A percentile compares a stretch with the other conserved stretches of the same genome.
Conservation (phyloP, 2,888 invertebrate genomes). For the Tinea semifulvella region DNA sequence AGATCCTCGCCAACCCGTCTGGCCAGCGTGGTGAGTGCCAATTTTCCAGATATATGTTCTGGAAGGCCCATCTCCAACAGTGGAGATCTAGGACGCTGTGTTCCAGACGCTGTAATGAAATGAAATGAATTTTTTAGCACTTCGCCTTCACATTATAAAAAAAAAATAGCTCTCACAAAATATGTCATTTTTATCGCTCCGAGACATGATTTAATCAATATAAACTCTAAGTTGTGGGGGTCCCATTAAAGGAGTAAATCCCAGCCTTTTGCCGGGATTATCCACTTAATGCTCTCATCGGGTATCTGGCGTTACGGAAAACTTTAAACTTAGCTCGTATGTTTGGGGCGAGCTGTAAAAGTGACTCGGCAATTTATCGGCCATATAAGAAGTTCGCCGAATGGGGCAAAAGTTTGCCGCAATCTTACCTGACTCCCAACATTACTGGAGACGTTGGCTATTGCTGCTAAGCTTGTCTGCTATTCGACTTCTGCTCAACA, state of each 20-base stretch:
- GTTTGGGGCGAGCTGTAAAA: conserved; percentile 56
- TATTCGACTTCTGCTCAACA: conserved; percentile 4
- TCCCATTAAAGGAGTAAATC: conserved; percentile 12
- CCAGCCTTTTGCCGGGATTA: conserved; percentile 32
- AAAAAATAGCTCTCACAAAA: too few species aligned
- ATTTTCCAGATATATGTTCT: too few species aligned
- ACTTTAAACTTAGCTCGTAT: conserved; percentile 46
- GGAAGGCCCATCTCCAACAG: too few species aligned
- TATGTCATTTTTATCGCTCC: too few species aligned
- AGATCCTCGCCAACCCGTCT: too few species aligned
- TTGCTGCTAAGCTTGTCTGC: conserved; percentile 9
- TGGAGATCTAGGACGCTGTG: too few species aligned
- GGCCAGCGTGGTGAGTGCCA: too few species aligned
- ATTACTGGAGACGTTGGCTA: conserved; percentile 12
- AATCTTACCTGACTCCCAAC: conserved; percentile 39
- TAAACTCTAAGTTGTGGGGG: conserved; percentile 10
- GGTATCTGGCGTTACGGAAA: conserved; percentile 15
- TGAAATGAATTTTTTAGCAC: too few species aligned
- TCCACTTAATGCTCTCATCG: conserved; percentile 42
- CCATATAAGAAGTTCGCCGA: conserved; percentile 46
- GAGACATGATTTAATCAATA: conserved; percentile 4
- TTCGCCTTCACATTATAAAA: too few species aligned
- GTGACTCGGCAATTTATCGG: conserved; percentile 62
- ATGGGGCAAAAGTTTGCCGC: conserved; percentile 33
- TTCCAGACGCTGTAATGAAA: too few species aligned